A percentile compares a stretch with the other conserved stretches of the same genome.
Conservation (phyloP, 1,140 invertebrate species). For the Drosophila paulistorum region DNA sequence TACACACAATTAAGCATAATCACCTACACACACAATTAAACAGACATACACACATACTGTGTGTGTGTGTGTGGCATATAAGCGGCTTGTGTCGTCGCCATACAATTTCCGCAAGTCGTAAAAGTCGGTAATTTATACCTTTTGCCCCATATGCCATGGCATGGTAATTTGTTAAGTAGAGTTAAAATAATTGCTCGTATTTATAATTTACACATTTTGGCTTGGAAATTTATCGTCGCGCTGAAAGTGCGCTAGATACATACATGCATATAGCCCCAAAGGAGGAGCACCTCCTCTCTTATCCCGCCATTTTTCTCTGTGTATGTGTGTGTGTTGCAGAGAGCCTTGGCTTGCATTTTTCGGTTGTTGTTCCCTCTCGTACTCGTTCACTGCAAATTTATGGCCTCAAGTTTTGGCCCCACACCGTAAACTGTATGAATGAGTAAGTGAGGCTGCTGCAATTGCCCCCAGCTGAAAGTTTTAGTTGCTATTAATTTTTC, state of each 20-base stretch:
- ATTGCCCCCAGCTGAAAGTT: slow-evolving; percentile 61
- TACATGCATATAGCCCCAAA: slow-evolving; percentile 30
- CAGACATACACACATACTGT: slow-evolving; percentile 35
- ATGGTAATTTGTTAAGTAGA: slow-evolving; percentile 83
- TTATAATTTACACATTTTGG: slow-evolving; percentile 83
- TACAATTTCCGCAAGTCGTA: slow-evolving; percentile 81
- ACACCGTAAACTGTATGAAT: slow-evolving; percentile 44
- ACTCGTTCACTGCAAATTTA: slow-evolving; percentile 69
- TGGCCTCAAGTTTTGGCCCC: slow-evolving; percentile 62
- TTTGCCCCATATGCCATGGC: slow-evolving; percentile 81
- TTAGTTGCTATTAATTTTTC: slow-evolving; percentile 71
- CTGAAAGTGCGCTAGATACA: slow-evolving; percentile 76
- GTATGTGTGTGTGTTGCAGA: slow-evolving; percentile 12
- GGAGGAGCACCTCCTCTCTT: slow-evolving; percentile 28
- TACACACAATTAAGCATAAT: slow-evolving; percentile 78
- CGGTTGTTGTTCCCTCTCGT: slow-evolving; percentile 56
- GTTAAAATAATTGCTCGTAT: slow-evolving; percentile 83
- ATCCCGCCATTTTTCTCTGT: background rate
- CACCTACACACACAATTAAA: slow-evolving; percentile 77
- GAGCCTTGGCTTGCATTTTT: slow-evolving; percentile 74
- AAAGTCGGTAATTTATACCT: slow-evolving; percentile 82
- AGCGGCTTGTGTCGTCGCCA: slow-evolving; percentile 63
- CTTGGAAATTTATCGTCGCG: slow-evolving; percentile 80
- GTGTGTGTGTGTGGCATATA: slow-evolving; percentile 18
- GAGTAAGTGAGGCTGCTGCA: slow-evolving; percentile 48